Evolutionary conservation across 2,113 vertebrate genomes (phyloP), one percentile per base, ranked within the genome.

Genomic region (Halcyon malimbica): DNA sequence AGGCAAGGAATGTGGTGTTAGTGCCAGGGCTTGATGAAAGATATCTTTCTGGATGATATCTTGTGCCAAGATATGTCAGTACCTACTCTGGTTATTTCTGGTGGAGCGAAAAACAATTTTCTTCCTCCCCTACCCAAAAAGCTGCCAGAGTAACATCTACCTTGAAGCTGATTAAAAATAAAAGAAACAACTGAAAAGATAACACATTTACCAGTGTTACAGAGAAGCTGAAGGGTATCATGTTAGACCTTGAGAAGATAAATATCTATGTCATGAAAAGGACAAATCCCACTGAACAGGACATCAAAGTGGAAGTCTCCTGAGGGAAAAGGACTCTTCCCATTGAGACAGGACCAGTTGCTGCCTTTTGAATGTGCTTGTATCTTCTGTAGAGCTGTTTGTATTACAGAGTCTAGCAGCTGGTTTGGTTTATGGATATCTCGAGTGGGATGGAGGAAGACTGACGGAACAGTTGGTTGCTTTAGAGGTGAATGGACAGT

Each of bases 361-460:
- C 53, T 71, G 15, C 15, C 10, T 33, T 65, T 83, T 7, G n/a
- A 77, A n/a, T 1, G 0, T 31, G 18, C 21, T 64, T 3, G 0
- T 21, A 2, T 59, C 68, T 80, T 76, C 28, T 4, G 2, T 24
- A 53, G 76, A 81, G n/a, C 46, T 87, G 24, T 9, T 69, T 57
- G 50, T n/a, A 6, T 46, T 81, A 8, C 25, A 33, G n/a, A 5
- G 28, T 42, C 73, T 41, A 50, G 37, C 64, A 76, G 68, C 19
- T 78, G 68, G 50, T 48, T 94, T 77, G 42, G 21, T 65, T 83
- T 54, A 6, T 33, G 80, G 76, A 1, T 46, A 8, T 74, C 41
- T 92, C 23, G 78, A 29, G 51, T 62, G 51, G 65, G 78, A 23
- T 81, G 65, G 74, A 85, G 78, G 37, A 37, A 21, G 46, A 44